Evolutionary conservation across 2,113 vertebrate genomes (phyloP).

Genomic region (Ginglymostoma cirratum): DNA sequence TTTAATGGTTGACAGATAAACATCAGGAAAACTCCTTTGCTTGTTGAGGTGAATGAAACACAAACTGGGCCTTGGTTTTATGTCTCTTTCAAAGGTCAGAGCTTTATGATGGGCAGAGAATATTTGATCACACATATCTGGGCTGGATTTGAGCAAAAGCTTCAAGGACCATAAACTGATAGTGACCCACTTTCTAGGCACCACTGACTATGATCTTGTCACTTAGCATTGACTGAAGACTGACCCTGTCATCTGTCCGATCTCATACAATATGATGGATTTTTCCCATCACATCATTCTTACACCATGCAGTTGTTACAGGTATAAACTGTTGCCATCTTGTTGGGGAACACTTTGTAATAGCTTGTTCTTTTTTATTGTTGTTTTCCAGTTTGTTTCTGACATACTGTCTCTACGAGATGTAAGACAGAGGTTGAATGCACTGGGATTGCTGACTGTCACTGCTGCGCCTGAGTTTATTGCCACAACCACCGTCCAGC

Average conservation of each 20-base stretch:
- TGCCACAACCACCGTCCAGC: conserved; percentile 48
- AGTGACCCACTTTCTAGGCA: not conserved
- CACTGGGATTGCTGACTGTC: conserved; percentile 55
- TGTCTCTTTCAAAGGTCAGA: not conserved
- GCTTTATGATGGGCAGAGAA: not conserved
- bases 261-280: not conserved
- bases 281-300: not conserved
- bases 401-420: conserved; percentile 54
- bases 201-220: not conserved
- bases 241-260: not conserved
- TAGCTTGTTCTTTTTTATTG: not conserved
- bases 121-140: not conserved
- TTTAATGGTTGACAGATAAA: not conserved
- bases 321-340: not conserved
- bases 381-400: conserved; percentile 66
- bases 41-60: no score
- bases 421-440: conserved; percentile 59
- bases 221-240: not conserved
- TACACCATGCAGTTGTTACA: not conserved
- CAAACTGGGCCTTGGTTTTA: not conserved
- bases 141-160: not conserved
- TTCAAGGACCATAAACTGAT: not conserved
- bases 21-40: not conserved
- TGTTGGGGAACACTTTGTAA: not conserved
- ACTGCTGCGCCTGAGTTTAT: conserved; percentile 65